Conservation (phyloP, 2,797 vertebrate genomes). For the Eidolon dupreanum region DNA sequence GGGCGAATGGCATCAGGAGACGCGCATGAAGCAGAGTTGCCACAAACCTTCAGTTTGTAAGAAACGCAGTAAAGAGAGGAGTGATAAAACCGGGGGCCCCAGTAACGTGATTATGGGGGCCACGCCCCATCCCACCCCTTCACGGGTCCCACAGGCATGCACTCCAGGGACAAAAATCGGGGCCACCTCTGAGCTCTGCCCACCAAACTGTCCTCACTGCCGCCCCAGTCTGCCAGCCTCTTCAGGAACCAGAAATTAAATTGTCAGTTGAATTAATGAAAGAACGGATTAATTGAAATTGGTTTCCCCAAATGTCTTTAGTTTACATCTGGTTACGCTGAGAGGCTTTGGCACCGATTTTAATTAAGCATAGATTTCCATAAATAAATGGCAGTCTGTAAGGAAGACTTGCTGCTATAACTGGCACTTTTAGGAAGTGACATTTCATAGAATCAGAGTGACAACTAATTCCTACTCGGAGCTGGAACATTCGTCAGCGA, state of each 20-base stretch:
- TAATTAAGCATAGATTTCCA: constrained; percentile 55
- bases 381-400: constrained; percentile 30
- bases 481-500: neutral
- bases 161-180: rapidly evolving
- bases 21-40: too few relatives aligned
- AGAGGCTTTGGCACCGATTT: neutral
- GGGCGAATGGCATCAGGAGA: too few relatives aligned
- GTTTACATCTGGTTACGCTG: constrained; percentile 12
- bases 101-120: too few relatives aligned
- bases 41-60: too few relatives aligned
- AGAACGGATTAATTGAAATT: neutral
- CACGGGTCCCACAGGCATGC: too few relatives aligned
- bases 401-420: constrained; percentile 23
- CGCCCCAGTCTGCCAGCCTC: neutral
- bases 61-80: too few relatives aligned
- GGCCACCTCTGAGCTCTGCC: neutral
- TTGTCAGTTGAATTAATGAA: neutral
- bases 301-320: neutral
- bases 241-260: neutral
- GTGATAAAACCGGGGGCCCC: too few relatives aligned
- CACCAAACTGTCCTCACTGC: neutral
- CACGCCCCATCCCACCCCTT: too few relatives aligned
- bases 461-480: constrained; percentile 1
- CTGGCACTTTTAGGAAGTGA: neutral
- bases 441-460: neutral